A percentile compares a stretch with the other conserved stretches of the same genome.
phyloP scores from a whole-genome alignment of 1,140 invertebrate genomes.

The Drosophila gunungcola region DNA sequence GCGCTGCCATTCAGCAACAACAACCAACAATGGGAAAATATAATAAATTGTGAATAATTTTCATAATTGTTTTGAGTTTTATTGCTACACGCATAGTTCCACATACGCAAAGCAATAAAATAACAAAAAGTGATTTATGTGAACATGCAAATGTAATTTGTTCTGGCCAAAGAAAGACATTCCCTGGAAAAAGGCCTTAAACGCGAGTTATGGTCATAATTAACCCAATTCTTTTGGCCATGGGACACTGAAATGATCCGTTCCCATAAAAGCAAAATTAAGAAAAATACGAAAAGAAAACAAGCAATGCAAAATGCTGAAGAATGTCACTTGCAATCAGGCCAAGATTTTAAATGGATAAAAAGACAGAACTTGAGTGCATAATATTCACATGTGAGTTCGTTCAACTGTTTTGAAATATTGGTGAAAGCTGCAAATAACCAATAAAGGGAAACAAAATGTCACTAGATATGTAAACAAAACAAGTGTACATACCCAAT shows the following conservation, averaged over 20 bases:
- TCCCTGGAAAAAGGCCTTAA: constrained; percentile 72
- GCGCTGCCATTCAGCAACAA: constrained; percentile 43
- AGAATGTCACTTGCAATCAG: constrained; percentile 64
- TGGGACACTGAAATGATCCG: constrained; percentile 39
- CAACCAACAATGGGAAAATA: constrained; percentile 24
- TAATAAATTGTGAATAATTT: constrained; percentile 59
- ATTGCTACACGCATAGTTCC: constrained; percentile 21
- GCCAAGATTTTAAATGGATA: constrained; percentile 23
- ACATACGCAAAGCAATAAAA: constrained; percentile 12
- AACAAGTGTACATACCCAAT: too few species aligned
- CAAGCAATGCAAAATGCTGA: constrained; percentile 49
- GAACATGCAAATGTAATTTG: constrained; percentile 73
- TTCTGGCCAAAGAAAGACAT: constrained; percentile 28
- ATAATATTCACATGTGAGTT: constrained; percentile 44
- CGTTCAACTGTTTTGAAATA: constrained; percentile 49
- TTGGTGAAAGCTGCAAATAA: constrained; percentile 9
- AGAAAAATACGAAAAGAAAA: constrained; percentile 28
- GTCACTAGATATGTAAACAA: too few species aligned
- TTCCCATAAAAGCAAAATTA: constrained; percentile 58
- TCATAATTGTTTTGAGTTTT: constrained; percentile 53
- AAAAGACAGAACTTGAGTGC: constrained; percentile 13
- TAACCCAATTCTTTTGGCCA: constrained; percentile 75
- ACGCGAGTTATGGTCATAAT: constrained; percentile 73
- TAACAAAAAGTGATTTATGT: constrained; percentile 62
- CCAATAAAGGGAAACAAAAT: not conserved